phyloP scores from a whole-genome alignment of 1,140 invertebrate species.

The Brachionus rotundiformis region DNA sequence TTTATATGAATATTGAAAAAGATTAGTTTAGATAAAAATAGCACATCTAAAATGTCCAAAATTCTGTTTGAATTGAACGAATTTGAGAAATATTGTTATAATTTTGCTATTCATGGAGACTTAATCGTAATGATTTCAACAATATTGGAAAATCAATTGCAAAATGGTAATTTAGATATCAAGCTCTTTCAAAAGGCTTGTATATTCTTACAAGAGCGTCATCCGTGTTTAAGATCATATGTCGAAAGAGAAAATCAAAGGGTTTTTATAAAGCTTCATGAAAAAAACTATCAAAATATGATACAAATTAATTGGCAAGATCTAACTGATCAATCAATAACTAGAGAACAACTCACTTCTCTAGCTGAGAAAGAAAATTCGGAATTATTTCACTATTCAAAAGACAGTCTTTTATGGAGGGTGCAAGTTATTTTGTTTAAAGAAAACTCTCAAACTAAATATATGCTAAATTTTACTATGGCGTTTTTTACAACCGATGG shows the following conservation, averaged over 20 bases:
- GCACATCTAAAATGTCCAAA: neutral
- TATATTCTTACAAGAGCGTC: neutral
- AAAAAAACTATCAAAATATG: neutral
- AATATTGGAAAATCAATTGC: neutral
- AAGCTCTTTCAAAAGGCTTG: neutral
- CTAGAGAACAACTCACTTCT: neutral
- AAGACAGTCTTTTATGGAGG: constrained; percentile 10
- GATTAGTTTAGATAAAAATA: neutral
- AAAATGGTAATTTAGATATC: neutral
- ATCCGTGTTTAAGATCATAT: constrained; percentile 7
- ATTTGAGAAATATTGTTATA: neutral
- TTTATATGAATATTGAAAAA: no score
- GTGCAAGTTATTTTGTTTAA: neutral
- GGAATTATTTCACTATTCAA: neutral
- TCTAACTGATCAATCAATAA: neutral
- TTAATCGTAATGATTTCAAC: neutral
- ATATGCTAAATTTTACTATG: constrained; percentile 19
- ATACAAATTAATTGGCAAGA: neutral
- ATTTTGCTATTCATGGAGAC: neutral
- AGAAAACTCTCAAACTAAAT: neutral
- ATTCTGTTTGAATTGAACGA: constrained; percentile 10
- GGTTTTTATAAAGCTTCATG: neutral
- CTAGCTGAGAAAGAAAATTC: constrained; percentile 20
- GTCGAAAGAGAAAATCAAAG: neutral
- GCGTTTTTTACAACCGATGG: constrained; percentile 33